Evolutionary conservation across 2,113 vertebrate genomes (phyloP).

Genomic region (Paradisaea rubra): DNA sequence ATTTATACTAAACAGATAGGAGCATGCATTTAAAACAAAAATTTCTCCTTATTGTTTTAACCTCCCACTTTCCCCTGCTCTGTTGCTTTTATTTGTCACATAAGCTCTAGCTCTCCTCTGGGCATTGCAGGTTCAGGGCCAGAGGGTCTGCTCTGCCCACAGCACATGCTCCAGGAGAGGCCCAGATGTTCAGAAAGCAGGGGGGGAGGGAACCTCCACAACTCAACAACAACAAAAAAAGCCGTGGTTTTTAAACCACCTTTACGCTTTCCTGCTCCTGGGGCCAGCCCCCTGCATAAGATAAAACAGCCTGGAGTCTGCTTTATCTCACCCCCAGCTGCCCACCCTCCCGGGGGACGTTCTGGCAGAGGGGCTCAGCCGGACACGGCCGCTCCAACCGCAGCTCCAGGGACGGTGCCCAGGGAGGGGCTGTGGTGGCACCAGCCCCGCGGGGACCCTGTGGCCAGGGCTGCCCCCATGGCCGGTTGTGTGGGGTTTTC

Average conservation of each 20-base stretch:
- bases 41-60: neutral
- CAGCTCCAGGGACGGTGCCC: neutral
- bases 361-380: neutral
- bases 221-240: neutral
- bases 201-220: neutral
- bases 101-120: neutral
- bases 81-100: neutral
- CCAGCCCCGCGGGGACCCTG: neutral
- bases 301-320: slow-evolving; percentile 13
- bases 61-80: neutral
- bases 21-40: neutral
- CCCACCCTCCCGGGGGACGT: neutral
- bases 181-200: neutral
- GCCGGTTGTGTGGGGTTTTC: neutral
- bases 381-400: neutral
- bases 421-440: neutral
- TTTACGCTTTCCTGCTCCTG: slow-evolving; percentile 14
- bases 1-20: neutral
- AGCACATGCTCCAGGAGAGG: neutral
- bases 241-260: slow-evolving; percentile 5
- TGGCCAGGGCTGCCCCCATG: fast-evolving
- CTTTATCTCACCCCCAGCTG: slow-evolving; percentile 25
- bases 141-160: neutral
- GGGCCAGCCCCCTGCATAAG: neutral
- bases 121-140: slow-evolving; percentile 20